A percentile compares a stretch with the other conserved stretches of the same genome.
Conservation (phyloP, 2,888 invertebrate genomes). For the Craniophora ligustri region DNA sequence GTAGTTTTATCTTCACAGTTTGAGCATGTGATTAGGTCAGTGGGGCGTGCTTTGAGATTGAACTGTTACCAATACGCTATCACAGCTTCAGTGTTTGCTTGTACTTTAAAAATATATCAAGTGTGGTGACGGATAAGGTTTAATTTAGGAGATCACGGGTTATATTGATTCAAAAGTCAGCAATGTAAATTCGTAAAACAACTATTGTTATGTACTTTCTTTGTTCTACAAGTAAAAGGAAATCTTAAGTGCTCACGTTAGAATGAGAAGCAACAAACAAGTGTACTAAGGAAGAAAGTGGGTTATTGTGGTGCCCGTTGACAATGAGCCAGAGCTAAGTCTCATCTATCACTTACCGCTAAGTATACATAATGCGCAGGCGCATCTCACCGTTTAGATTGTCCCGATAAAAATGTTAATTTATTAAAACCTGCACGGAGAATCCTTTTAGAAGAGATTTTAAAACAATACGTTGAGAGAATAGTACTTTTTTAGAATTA, state of each 20-base stretch:
- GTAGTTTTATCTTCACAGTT: no score
- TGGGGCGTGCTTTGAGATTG: no score
- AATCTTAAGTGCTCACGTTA: conserved; percentile 34
- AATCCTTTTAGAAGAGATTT: no score
- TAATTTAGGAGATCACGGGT: neutral
- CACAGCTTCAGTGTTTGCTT: no score
- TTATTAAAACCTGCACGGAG: no score
- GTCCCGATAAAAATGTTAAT: no score
- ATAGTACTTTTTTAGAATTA: no score
- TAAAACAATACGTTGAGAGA: no score
- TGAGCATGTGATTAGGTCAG: no score
- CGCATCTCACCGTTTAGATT: neutral
- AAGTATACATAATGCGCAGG: conserved; percentile 23
- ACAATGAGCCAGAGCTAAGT: conserved; percentile 33
- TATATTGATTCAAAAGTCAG: neutral
- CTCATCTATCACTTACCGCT: conserved; percentile 44
- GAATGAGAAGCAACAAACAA: conserved; percentile 35
- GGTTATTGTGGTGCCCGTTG: conserved; percentile 34
- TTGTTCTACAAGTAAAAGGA: conserved; percentile 27
- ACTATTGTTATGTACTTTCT: conserved; percentile 18
- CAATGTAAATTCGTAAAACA: neutral
- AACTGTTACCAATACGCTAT: no score
- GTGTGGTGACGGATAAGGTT: neutral
- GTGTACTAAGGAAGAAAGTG: conserved; percentile 39
- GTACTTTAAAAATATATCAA: neutral